Base-by-base conservation (phyloP, 2,113 vertebrate genomes). In the Pterocles burchelli region DNA sequence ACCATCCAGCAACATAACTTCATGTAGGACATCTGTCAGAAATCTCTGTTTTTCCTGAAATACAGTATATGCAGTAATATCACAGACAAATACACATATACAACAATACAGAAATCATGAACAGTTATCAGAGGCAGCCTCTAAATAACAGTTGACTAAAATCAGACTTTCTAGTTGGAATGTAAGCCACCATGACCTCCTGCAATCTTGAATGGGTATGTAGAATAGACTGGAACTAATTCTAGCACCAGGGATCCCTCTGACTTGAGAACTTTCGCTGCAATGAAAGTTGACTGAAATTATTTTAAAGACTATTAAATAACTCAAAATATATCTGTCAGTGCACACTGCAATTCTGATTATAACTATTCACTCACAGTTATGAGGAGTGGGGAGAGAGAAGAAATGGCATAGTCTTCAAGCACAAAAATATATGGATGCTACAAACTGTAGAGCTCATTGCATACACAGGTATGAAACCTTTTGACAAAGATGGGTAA, bases 11-110 rank as follows among this genome's bases (percentile, higher is more conserved):
- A 99, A 96, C 99, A 99, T 99, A 95, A 99, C 99, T 97, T 99
- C 99, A 49, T 99, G 99, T 13, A 99, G 98, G 83, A 99, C 99
- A 81, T 99, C 99, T 4, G 99, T 99, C 97, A 99, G 98, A 97
- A 99, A 99, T 25, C 99, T 98, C 74, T 99, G 99, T 62, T 99
- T 99, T 98, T 99, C 99, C 99, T 99, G 97, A 85, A 98, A 98
- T 65, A 96, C 51, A 98, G 85, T 33, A 95, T 29, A 96, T 7
- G 29, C 36, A 68, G 70, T 34, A 89, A 61, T 63, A 93, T 89
- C 34, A 55, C 45, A 92, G 65, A 85, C 19, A 96, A 41, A 93
- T 63, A 91, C n/a, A 61, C 9, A 34, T 21, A 48, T 36, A 68
- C 41, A 83, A 82, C 49, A 82, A 57, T 21, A 45, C 2, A 28